A percentile compares a stretch with the other conserved stretches of the same genome.
These are phyloP conservation scores for Aldabrachelys gigantea DNA, from an alignment of 2,113 vertebrate genomes.

Conservation along the genomic window DNA sequence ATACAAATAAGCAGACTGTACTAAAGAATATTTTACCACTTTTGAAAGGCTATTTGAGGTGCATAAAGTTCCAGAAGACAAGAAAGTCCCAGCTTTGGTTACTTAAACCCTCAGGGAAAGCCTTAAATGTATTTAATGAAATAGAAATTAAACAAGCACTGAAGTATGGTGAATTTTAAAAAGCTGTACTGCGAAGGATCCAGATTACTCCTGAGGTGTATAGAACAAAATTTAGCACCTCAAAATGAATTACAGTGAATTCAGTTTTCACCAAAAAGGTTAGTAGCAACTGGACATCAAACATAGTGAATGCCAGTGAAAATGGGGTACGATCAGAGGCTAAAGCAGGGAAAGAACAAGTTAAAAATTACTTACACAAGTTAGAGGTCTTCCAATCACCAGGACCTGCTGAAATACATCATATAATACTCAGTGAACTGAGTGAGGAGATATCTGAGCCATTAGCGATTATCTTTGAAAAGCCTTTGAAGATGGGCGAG, in stretches of 20 bases:
- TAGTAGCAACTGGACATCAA: too few relatives aligned
- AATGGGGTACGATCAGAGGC: too few relatives aligned
- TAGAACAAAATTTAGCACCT: neutral
- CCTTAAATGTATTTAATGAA: neutral
- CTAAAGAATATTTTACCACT: neutral
- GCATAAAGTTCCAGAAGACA: neutral
- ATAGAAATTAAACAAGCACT: neutral
- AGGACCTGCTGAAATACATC: too few relatives aligned
- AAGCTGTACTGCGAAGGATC: neutral
- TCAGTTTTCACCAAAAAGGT: too few relatives aligned
- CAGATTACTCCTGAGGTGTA: neutral
- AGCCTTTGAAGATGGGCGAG: too few relatives aligned
- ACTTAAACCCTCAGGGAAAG: neutral
- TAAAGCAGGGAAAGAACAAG: too few relatives aligned
- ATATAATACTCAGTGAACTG: too few relatives aligned
- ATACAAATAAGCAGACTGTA: neutral
- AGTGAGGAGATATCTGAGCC: too few relatives aligned
- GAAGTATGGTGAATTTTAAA: neutral
- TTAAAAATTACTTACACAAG: too few relatives aligned
- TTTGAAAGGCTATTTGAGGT: neutral
- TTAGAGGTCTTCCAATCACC: too few relatives aligned
- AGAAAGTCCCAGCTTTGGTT: neutral
- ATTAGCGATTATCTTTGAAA: too few relatives aligned
- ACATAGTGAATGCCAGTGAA: too few relatives aligned
- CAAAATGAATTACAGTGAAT: neutral